phyloP scores from a whole-genome alignment of 2,888 invertebrate species.

The Malacosoma neustria region DNA sequence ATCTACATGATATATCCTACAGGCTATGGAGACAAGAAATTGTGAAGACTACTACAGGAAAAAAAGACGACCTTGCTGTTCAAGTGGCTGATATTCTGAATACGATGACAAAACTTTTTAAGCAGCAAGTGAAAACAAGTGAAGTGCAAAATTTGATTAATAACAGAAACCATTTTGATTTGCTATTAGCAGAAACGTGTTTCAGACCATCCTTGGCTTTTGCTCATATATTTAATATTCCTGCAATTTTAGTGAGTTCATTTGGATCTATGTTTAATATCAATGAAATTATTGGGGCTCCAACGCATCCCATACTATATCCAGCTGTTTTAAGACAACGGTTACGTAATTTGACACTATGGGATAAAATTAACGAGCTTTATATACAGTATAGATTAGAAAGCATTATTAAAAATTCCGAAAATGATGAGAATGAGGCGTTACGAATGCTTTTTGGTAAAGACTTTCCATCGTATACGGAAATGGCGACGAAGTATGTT shows the following conservation, averaged over 20 bases:
- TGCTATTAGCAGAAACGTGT: constrained; percentile 31
- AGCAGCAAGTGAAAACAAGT: neutral
- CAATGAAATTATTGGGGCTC: constrained; percentile 19
- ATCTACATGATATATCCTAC: constrained; percentile 5
- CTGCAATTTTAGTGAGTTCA: constrained; percentile 37
- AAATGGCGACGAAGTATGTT: constrained; percentile 27
- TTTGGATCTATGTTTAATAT: constrained; percentile 17
- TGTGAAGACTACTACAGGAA: neutral
- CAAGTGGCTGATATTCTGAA: constrained; percentile 1
- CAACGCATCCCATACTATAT: constrained; percentile 26
- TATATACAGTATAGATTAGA: constrained; percentile 10
- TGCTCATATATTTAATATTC: constrained; percentile 28
- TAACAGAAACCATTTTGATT: constrained; percentile 23
- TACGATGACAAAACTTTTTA: neutral
- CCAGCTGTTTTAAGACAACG: constrained; percentile 17
- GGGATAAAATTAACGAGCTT: constrained; percentile 25
- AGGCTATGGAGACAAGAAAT: constrained; percentile 1
- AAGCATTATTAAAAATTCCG: constrained; percentile 6
- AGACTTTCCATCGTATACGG: constrained; percentile 14
- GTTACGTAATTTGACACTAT: constrained; percentile 20
- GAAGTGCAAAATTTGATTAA: constrained; percentile 2
- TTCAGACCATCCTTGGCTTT: constrained; percentile 20
- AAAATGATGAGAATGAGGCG: constrained; percentile 12
- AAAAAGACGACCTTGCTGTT: neutral
- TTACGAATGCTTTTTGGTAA: constrained; percentile 17